Base-by-base conservation (phyloP, 2,797 vertebrate genomes). In the Valencia hispanica region DNA sequence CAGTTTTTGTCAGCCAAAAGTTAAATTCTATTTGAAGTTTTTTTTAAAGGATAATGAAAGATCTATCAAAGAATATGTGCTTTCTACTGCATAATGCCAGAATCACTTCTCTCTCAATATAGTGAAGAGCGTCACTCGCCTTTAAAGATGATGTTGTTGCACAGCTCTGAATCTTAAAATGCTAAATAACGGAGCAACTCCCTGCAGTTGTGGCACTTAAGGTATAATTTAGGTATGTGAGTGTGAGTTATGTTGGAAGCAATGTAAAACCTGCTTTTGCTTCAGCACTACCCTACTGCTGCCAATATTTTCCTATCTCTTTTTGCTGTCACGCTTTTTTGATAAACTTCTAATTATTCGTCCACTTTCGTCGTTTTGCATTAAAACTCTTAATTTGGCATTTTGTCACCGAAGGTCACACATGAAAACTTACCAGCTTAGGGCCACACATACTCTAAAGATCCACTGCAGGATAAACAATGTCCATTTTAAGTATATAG, bases 211-310 rank as follows among this genome's bases (percentile, higher is more conserved):
- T 88, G 93, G 93, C 83, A 88, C 68, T 78, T 12, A 80, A 78
- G 84, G 91, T 95, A 91, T 94, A 94, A 95, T 95, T 95, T 95
- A 82, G 65, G 88, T 85, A 86, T 83, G 76, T 27, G 79, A 86
- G 92, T 89, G 80, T 5, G 72, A 91, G 88, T 88, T 90, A 85
- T 94, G 94, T 92, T 90, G 89, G 89, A 89, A 85, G 84, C 83
- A 51, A 84, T 83, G 80, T 86, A 81, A 89, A 88, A 83, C 74
- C 43, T 87, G 79, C 51, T 41, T 84, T 76, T 88, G 79, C 45
- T 36, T 39, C 32, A 79, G 45, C 48, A 36, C 55, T 43, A 34
- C 27, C 69, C 34, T 66, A 27, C 34, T 41, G 70, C 73, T 65
- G 45, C 57, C 53, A 70, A 36, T 36, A 18, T 32, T 55, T 70